A percentile compares a stretch with the other conserved stretches of the same genome.
Evolutionary conservation across 2,888 invertebrate species (phyloP).

Genomic region (Cryptophagus acutangulus): DNA sequence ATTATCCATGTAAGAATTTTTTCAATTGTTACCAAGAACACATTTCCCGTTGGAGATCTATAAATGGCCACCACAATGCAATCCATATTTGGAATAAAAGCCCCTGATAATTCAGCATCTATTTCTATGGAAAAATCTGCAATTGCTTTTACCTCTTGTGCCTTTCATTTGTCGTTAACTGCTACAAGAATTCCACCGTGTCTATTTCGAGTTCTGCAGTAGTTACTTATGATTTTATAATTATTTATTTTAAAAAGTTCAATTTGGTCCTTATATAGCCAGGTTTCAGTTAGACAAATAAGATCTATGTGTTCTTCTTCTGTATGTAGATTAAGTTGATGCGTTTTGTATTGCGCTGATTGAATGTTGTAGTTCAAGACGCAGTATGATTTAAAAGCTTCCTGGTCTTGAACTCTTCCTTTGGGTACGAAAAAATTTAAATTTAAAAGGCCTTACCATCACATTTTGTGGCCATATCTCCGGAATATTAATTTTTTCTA

Average conservation of each 20-base stretch:
- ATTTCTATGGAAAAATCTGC: background rate
- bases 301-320: background rate
- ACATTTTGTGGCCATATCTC: slow-evolving; percentile 2
- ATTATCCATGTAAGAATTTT: no score
- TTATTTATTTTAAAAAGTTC: background rate
- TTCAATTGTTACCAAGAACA: no score
- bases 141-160: background rate
- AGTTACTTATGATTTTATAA: background rate
- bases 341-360: no score
- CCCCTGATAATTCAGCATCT: background rate
- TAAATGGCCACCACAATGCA: background rate
- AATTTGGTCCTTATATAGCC: slow-evolving; percentile 2
- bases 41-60: background rate
- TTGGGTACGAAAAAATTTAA: slow-evolving; percentile 1
- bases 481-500: slow-evolving; percentile 2
- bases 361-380: no score
- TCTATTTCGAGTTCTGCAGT: background rate
- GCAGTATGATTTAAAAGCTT: no score
- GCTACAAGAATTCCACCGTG: background rate
- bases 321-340: background rate
- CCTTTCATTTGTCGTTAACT: background rate
- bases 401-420: background rate
- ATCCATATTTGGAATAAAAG: background rate
- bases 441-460: slow-evolving; percentile 1
- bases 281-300: slow-evolving; percentile 1